Base-by-base conservation (phyloP, 2,888 invertebrate genomes). In the Drosophila acutilabella region DNA sequence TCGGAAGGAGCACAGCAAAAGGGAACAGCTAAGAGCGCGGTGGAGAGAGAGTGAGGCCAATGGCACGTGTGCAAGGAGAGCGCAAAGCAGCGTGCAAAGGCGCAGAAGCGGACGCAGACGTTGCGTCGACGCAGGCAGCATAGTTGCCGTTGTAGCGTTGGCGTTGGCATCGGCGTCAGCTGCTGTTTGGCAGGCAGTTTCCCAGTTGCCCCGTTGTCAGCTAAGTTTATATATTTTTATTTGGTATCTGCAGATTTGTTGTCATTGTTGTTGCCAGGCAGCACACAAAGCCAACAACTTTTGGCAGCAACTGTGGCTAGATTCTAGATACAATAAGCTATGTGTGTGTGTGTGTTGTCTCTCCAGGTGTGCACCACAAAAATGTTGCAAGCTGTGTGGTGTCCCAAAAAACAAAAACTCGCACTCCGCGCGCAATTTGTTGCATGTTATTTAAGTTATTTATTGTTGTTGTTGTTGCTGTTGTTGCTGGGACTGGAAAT, bases 291-390 rank as follows among this genome's bases (percentile, higher is more conserved):
- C 7, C 30, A 30, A 30, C 30, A 16, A 30, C 23, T 48, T 65
- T 56, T 70, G 64, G 64, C 74, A 57, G 62, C 36, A 36, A 45
- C 51, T 42, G 60, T 38, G 70, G 66, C 81, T 71, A 75, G 80
- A 81, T 81, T 81, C 81, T 86, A 82, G 76, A 78, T 78, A 66
- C 69, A 65, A 54, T 61, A 42, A 41, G 53, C 41, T 65, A 38
- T 66, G 10, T 60, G 47, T 62, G 0, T 30, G 6, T 52, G 40
- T 40, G 18, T 74, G 47, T 72, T 64, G 50, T 75, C 71, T 64
- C 76, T 80, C 86, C 83, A 86, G 85, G 81, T 82, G 81, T 85
- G 81, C 81, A 62, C 60, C 54, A 40, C 72, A 81, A 74, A 78
- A 65, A 68, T 78, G 78, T 78, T 72, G 78, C 78, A 78, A 78